Evolutionary conservation across 2,113 vertebrate genomes (phyloP).

Genomic region (Syngnathus typhle): DNA sequence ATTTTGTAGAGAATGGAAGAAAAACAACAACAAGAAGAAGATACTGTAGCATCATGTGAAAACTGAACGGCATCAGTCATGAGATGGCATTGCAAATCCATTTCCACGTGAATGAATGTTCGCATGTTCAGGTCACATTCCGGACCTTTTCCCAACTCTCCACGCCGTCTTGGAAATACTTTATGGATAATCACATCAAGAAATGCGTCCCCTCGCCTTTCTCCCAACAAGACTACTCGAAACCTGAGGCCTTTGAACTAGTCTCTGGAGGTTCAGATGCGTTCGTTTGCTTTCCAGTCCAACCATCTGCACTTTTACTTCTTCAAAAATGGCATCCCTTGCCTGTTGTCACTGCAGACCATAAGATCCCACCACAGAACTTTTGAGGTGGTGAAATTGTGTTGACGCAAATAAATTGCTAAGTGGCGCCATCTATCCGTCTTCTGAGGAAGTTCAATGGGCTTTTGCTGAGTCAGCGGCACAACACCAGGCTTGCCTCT

Average conservation of each 20-base stretch:
- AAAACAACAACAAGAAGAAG: conserved; percentile 28
- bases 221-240: neutral
- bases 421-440: neutral
- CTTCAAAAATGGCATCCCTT: too few species aligned
- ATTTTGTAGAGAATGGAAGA: conserved; percentile 33
- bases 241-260: neutral
- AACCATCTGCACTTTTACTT: neutral
- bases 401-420: neutral
- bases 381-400: too few species aligned
- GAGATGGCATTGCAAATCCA: conserved; percentile 20
- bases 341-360: too few species aligned
- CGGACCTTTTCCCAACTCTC: neutral
- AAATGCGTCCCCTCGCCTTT: neutral
- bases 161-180: conserved; percentile 21
- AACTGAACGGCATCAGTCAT: conserved; percentile 30
- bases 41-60: conserved; percentile 31
- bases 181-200: conserved; percentile 10
- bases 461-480: neutral
- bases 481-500: neutral
- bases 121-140: conserved; percentile 14
- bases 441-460: neutral
- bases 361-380: too few species aligned
- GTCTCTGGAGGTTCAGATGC: conserved; percentile 3
- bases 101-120: conserved; percentile 18
- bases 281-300: neutral